Evolutionary conservation across 2,888 invertebrate genomes (phyloP).

Genomic region (Drosophila histrio): DNA sequence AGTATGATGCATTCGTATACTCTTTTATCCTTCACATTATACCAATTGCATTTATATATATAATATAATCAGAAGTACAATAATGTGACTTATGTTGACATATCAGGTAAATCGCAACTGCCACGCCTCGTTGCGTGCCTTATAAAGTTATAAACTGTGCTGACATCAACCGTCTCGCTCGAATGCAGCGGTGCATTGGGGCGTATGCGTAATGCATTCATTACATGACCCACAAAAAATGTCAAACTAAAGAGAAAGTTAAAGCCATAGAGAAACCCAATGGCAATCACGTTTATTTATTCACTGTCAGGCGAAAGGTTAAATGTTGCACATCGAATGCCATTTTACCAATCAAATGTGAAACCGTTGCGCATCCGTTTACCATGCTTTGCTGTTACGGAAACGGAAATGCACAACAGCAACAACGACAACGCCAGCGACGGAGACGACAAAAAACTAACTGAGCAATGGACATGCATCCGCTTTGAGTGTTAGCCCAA

Average conservation of each 20-base stretch:
- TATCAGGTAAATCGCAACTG: slow-evolving; percentile 27
- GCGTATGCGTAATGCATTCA: slow-evolving; percentile 50
- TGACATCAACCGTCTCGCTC: slow-evolving; percentile 22
- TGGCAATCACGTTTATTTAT: slow-evolving; percentile 44
- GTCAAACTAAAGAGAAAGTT: slow-evolving; percentile 9
- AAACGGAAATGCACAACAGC: slow-evolving; percentile 71
- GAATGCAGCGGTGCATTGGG: slow-evolving; percentile 18
- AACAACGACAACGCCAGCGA: slow-evolving; percentile 11
- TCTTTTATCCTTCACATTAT: background rate
- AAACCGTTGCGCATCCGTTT: slow-evolving; percentile 59
- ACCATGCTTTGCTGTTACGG: slow-evolving; percentile 42
- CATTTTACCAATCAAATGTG: slow-evolving; percentile 54
- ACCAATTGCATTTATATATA: slow-evolving; percentile 4
- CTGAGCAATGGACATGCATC: slow-evolving; percentile 54
- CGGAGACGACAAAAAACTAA: slow-evolving; percentile 15
- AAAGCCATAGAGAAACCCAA: slow-evolving; percentile 8
- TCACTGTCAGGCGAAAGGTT: slow-evolving; percentile 58
- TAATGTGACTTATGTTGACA: slow-evolving; percentile 39
- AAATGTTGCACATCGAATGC: slow-evolving; percentile 67
- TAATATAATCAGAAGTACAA: slow-evolving; percentile 12
- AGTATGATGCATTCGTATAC: slow-evolving; percentile 1
- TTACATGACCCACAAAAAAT: slow-evolving; percentile 5
- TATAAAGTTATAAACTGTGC: slow-evolving; percentile 37
- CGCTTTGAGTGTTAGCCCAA: slow-evolving; percentile 13
- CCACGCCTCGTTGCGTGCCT: slow-evolving; percentile 51